Evolutionary conservation across 2,113 vertebrate genomes (phyloP).

Genomic region (Cyphomyrus discorhynchus): DNA sequence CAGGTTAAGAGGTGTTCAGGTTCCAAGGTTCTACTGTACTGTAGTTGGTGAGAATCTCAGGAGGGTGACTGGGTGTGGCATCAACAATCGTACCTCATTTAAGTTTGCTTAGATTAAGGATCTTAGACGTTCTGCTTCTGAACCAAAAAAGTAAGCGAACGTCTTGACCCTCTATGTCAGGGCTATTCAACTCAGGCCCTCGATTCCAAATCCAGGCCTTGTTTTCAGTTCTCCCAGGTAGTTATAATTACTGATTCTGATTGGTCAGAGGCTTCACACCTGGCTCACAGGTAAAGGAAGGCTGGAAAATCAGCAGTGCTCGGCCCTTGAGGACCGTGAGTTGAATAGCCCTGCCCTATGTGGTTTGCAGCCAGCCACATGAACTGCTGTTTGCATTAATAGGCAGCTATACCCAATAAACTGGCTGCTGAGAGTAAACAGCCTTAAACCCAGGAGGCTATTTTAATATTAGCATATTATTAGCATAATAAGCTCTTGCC

Average conservation of each 20-base stretch:
- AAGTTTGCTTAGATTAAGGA: neutral
- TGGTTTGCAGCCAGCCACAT: neutral
- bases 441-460: neutral
- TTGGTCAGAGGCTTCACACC: no score
- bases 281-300: no score
- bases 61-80: neutral
- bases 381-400: neutral
- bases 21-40: neutral
- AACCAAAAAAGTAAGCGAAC: neutral
- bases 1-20: no score
- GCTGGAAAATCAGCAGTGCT: no score
- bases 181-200: no score
- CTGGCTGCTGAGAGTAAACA: neutral
- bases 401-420: neutral
- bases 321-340: no score
- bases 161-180: neutral
- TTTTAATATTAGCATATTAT: neutral
- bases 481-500: neutral
- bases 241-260: no score
- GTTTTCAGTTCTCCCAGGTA: no score
- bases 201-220: no score
- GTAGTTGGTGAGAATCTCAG: neutral
- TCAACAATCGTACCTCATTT: neutral
- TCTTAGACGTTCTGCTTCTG: neutral
- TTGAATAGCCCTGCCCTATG: neutral